These are phyloP conservation scores for Strix uralensis DNA, from an alignment of 2,113 vertebrate species.

Conservation along the genomic window DNA sequence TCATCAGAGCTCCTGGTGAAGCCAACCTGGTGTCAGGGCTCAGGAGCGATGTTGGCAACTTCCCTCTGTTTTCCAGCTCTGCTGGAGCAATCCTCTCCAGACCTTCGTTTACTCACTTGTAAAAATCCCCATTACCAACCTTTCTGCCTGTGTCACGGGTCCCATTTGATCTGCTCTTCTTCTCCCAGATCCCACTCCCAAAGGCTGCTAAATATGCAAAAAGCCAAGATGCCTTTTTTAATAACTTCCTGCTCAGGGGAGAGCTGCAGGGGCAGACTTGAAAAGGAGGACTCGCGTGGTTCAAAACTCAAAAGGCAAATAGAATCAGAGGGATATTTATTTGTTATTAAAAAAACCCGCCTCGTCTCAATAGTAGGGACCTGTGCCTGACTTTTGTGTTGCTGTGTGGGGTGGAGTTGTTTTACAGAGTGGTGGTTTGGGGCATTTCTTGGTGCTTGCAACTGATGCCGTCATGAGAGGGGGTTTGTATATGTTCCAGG, in stretches of 20 bases:
- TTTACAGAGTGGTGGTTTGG: not conserved
- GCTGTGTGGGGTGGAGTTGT: not conserved
- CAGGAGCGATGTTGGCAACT: rapidly evolving
- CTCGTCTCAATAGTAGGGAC: not conserved
- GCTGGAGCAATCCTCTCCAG: not conserved
- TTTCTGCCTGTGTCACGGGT: not conserved
- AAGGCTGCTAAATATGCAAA: not conserved
- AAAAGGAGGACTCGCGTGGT: not conserved
- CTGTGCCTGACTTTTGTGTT: not conserved
- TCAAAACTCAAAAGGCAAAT: not conserved
- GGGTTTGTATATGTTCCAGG: not conserved
- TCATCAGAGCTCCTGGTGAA: rapidly evolving
- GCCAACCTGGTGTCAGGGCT: rapidly evolving
- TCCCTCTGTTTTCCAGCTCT: not conserved
- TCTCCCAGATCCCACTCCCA: not conserved
- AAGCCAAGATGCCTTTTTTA: not conserved
- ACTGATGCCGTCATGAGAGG: not conserved
- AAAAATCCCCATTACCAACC: not conserved
- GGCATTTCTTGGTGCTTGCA: not conserved
- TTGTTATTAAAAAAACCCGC: not conserved
- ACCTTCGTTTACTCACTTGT: not conserved
- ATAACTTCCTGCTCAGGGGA: not conserved
- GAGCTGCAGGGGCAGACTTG: not conserved
- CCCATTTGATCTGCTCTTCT: not conserved
- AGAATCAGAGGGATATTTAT: not conserved